These are phyloP conservation scores for Dendroctonus ponderosae DNA, from an alignment of 1,140 invertebrate species.

Conservation along the genomic window DNA sequence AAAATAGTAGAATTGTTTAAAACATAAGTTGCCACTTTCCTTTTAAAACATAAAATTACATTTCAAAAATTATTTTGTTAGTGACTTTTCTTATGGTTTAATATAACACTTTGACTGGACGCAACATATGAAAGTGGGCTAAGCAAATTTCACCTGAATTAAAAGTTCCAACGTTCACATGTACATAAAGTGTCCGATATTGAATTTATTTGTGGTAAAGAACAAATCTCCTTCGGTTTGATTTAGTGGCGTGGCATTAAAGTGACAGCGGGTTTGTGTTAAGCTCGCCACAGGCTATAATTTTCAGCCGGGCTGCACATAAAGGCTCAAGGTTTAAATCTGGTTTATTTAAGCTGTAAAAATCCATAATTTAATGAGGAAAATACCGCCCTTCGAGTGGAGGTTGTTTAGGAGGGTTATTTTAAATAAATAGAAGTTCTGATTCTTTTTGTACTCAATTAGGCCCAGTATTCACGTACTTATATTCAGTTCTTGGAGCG, in stretches of 20 bases:
- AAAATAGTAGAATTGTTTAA: too few relatives aligned
- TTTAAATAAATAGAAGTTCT: slow-evolving; percentile 1
- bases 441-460: slow-evolving; percentile 7
- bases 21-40: too few relatives aligned
- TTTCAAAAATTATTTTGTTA: too few relatives aligned
- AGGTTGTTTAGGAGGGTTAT: slow-evolving; percentile 9
- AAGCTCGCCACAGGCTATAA: slow-evolving; percentile 41
- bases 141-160: too few relatives aligned
- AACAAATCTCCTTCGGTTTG: slow-evolving; percentile 41
- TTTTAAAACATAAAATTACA: too few relatives aligned
- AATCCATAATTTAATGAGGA: slow-evolving; percentile 28
- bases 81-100: too few relatives aligned
- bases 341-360: slow-evolving; percentile 27
- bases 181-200: slow-evolving; percentile 1
- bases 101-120: too few relatives aligned
- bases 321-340: slow-evolving; percentile 28
- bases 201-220: slow-evolving; percentile 42
- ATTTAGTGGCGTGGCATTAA: slow-evolving; percentile 48
- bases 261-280: slow-evolving; percentile 46
- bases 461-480: background rate
- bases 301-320: slow-evolving; percentile 38
- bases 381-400: slow-evolving; percentile 11
- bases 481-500: too few relatives aligned
- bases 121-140: too few relatives aligned
- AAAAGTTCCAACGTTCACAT: too few relatives aligned